Evolutionary conservation across 2,888 invertebrate species (phyloP).

Genomic region (Drosophila lutescens): DNA sequence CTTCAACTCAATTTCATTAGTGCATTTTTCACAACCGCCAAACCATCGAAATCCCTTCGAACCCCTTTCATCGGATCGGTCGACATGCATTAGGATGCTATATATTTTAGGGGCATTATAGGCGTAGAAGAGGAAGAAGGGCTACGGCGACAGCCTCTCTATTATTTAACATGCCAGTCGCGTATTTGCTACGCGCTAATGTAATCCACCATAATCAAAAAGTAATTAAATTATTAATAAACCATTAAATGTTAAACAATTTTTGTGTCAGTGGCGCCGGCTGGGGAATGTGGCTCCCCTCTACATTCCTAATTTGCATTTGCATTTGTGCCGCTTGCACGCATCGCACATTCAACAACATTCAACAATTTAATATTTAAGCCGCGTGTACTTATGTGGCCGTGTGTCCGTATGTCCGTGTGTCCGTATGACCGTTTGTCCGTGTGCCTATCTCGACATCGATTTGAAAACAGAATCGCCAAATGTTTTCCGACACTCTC

Average conservation of each 20-base stretch:
- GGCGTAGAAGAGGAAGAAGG: neutral
- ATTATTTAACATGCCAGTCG: slow-evolving; percentile 55
- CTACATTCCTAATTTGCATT: slow-evolving; percentile 50
- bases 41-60: neutral
- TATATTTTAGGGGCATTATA: slow-evolving; percentile 26
- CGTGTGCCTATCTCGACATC: slow-evolving; percentile 52
- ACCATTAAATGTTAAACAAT: slow-evolving; percentile 78
- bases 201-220: slow-evolving; percentile 79
- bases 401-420: neutral
- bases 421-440: neutral
- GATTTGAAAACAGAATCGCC: slow-evolving; percentile 63
- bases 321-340: slow-evolving; percentile 39
- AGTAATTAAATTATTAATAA: slow-evolving; percentile 81
- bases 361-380: slow-evolving; percentile 66
- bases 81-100: slow-evolving; percentile 35
- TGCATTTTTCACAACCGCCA: slow-evolving; percentile 50
- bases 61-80: neutral
- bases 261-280: slow-evolving; percentile 48
- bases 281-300: too few relatives aligned
- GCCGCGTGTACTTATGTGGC: slow-evolving; percentile 44
- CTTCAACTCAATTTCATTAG: slow-evolving; percentile 76
- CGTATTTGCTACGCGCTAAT: slow-evolving; percentile 67
- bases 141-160: slow-evolving; percentile 27
- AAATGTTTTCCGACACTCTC: slow-evolving; percentile 61
- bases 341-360: slow-evolving; percentile 43